Percentiles rank a stretch among this genome's conserved stretches.
These are phyloP conservation scores for Paracyclopina nana DNA, from an alignment of 1,140 invertebrate species.

Conservation along the genomic window DNA sequence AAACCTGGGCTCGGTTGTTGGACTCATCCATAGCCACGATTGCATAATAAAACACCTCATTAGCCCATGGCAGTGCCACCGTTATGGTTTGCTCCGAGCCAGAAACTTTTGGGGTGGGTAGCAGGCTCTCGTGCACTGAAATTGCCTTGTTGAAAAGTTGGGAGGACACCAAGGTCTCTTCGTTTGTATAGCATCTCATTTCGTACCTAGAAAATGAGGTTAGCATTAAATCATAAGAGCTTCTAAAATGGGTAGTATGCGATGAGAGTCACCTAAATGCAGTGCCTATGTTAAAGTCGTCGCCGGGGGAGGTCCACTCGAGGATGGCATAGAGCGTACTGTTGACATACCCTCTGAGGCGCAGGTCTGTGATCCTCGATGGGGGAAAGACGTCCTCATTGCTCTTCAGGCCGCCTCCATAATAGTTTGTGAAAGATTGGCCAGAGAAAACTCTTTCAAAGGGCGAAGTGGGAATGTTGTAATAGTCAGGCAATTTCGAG, in stretches of 20 bases:
- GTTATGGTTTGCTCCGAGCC: constrained; percentile 21
- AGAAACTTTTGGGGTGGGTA: constrained; percentile 21
- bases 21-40: constrained; percentile 22
- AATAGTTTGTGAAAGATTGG: constrained; percentile 19
- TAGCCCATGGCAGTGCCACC: constrained; percentile 23
- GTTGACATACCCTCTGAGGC: constrained; percentile 20
- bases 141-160: constrained; percentile 23
- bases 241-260: background rate
- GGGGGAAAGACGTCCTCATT: constrained; percentile 23
- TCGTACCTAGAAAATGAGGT: background rate
- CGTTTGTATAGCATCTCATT: constrained; percentile 23
- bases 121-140: constrained; percentile 21
- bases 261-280: no score
- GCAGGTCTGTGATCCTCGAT: constrained; percentile 21
- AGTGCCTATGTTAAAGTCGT: constrained; percentile 24
- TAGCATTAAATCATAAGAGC: background rate
- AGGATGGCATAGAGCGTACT: constrained; percentile 22
- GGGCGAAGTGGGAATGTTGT: constrained; percentile 21
- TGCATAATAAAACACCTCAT: constrained; percentile 24
- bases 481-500: constrained; percentile 21
- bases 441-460: constrained; percentile 21
- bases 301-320: constrained; percentile 25
- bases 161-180: constrained; percentile 20
- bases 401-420: constrained; percentile 19
- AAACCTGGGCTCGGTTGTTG: constrained; percentile 21